These are phyloP conservation scores for Macquaria australasica DNA, from an alignment of 2,113 vertebrate genomes.

Conservation along the genomic window DNA sequence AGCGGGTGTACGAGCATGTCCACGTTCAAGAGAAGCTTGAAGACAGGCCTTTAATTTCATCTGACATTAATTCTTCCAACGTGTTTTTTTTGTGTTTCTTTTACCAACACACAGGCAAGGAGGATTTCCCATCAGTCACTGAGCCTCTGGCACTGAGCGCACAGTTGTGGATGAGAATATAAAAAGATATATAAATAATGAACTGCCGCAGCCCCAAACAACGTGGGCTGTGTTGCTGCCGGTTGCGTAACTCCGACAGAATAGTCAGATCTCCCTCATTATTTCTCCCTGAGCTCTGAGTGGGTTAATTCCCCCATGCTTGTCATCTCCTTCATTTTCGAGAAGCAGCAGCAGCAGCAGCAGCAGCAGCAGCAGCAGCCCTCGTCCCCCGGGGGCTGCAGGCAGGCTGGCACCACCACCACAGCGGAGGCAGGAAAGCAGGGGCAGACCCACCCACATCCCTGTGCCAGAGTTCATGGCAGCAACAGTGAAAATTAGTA, in stretches of 20 bases:
- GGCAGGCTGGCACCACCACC: slow-evolving; percentile 46
- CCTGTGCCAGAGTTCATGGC: slow-evolving; percentile 50
- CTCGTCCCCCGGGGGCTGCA: slow-evolving; percentile 28
- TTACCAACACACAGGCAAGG: slow-evolving; percentile 19
- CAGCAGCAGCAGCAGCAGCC: slow-evolving; percentile 47
- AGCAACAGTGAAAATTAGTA: slow-evolving; percentile 29
- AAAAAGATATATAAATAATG: slow-evolving; percentile 68
- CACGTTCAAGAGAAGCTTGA: slow-evolving; percentile 6
- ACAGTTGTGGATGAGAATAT: slow-evolving; percentile 56
- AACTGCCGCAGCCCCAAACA: slow-evolving; percentile 59
- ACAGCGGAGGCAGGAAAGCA: slow-evolving; percentile 31
- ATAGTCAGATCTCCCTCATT: slow-evolving; percentile 79
- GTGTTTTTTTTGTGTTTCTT: slow-evolving; percentile 20
- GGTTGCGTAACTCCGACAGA: slow-evolving; percentile 74
- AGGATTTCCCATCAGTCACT: slow-evolving; percentile 65
- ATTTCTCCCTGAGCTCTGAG: slow-evolving; percentile 75
- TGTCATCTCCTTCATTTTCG: slow-evolving; percentile 74
- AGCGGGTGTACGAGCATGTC: slow-evolving; percentile 4
- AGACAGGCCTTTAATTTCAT: slow-evolving; percentile 33
- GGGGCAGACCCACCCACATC: slow-evolving; percentile 42
- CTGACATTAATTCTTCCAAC: slow-evolving; percentile 27
- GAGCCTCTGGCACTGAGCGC: slow-evolving; percentile 37
- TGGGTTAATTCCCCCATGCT: slow-evolving; percentile 67
- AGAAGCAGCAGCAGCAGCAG: slow-evolving; percentile 54
- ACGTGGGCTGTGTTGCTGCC: slow-evolving; percentile 68